phyloP scores from a whole-genome alignment of 2,888 invertebrate genomes.

The Periphyllus acericola region DNA sequence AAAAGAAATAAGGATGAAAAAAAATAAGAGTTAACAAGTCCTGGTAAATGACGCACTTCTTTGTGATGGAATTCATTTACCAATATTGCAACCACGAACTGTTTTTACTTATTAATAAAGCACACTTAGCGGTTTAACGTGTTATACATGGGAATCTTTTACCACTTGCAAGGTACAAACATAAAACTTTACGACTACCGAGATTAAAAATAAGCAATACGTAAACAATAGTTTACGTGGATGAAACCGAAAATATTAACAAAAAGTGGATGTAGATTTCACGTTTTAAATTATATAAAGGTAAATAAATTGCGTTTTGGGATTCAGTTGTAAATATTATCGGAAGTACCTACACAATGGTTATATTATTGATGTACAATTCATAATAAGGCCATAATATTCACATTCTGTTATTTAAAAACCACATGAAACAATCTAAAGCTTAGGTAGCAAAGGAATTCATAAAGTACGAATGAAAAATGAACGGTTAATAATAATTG shows the following conservation, averaged over 20 bases:
- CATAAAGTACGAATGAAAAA: no score
- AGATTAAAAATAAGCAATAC: conserved; percentile 26
- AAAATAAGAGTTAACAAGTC: background rate
- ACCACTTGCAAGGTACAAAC: background rate
- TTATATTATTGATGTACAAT: background rate
- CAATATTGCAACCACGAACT: background rate
- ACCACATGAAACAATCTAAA: no score
- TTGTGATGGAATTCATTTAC: conserved; percentile 20
- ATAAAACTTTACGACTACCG: conserved; percentile 35
- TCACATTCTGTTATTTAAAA: background rate
- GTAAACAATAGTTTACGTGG: background rate
- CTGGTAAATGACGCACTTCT: background rate
- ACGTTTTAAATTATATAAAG: background rate
- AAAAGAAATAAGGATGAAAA: background rate
- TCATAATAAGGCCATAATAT: background rate
- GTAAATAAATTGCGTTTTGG: background rate
- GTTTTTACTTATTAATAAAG: conserved; percentile 30
- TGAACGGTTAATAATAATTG: no score
- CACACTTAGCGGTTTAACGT: conserved; percentile 3
- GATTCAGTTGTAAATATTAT: background rate
- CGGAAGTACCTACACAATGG: background rate
- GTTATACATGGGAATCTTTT: background rate
- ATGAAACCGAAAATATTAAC: background rate
- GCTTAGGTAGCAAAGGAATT: no score
- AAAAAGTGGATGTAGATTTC: background rate